These are phyloP conservation scores for Taenioides sp. DNA, from an alignment of 2,797 vertebrate genomes.

Conservation along the genomic window DNA sequence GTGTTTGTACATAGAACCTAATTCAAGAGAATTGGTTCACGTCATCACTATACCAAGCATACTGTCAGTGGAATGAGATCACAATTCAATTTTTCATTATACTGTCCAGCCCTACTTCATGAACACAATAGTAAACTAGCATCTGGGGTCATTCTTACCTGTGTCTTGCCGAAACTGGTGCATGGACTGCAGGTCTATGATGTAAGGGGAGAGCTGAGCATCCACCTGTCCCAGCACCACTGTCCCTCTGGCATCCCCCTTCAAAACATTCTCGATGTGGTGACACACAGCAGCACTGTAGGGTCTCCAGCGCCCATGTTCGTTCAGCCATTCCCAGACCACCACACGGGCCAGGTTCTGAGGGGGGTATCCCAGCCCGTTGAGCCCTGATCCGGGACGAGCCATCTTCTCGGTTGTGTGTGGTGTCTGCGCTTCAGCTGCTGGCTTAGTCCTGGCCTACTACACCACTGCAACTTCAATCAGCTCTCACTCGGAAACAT, in stretches of 20 bases:
- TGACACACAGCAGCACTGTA: slow-evolving; percentile 91
- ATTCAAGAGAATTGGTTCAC: too few relatives aligned
- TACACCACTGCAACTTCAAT: slow-evolving; percentile 59
- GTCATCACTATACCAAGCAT: too few relatives aligned
- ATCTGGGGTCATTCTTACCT: slow-evolving; percentile 75
- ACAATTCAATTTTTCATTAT: too few relatives aligned
- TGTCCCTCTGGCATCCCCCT: slow-evolving; percentile 87
- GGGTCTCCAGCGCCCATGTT: slow-evolving; percentile 93
- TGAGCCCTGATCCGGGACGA: slow-evolving; percentile 61
- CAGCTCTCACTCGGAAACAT: slow-evolving; percentile 61
- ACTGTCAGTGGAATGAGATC: too few relatives aligned
- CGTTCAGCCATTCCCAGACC: slow-evolving; percentile 98
- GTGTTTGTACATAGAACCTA: too few relatives aligned
- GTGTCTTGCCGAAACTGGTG: slow-evolving; percentile 97
- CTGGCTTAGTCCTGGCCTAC: slow-evolving; percentile 39
- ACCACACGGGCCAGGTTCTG: slow-evolving; percentile 92
- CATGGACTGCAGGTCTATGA: slow-evolving; percentile 97
- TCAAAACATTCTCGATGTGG: slow-evolving; percentile 93
- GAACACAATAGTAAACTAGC: too few relatives aligned
- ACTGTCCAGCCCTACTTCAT: too few relatives aligned
- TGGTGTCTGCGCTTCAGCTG: slow-evolving; percentile 39
- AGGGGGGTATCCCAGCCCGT: slow-evolving; percentile 85
- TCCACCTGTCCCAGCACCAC: slow-evolving; percentile 95
- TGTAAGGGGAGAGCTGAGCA: slow-evolving; percentile 87
- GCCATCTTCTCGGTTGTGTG: slow-evolving; percentile 48